Conservation (phyloP, 2,797 vertebrate species). For the Halcyon badia region DNA sequence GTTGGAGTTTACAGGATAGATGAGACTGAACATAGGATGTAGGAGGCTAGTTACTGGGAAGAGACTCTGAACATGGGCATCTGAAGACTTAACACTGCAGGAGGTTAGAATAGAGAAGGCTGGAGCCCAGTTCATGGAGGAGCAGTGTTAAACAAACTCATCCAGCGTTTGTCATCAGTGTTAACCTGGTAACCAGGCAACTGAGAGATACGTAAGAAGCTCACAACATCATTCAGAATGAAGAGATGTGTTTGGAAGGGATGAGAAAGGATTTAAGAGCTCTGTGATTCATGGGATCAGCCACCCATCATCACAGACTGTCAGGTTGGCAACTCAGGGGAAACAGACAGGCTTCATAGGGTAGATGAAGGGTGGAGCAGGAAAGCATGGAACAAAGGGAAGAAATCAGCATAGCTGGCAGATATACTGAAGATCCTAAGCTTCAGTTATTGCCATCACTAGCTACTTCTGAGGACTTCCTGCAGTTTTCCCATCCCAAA, state of each 20-base stretch:
- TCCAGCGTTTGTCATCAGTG: slow-evolving; percentile 50
- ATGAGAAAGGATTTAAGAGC: slow-evolving; percentile 24
- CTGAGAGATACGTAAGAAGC: slow-evolving; percentile 65
- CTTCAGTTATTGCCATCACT: background rate
- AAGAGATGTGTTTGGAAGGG: slow-evolving; percentile 45
- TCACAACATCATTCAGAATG: slow-evolving; percentile 7
- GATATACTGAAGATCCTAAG: background rate
- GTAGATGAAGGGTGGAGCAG: background rate
- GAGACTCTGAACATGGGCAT: background rate
- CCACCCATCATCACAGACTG: background rate
- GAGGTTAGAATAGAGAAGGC: background rate
- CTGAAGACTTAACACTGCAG: background rate
- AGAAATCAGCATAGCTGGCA: background rate
- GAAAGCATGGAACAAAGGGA: background rate
- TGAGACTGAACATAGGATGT: background rate
- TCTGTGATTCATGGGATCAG: slow-evolving; percentile 39
- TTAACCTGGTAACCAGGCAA: slow-evolving; percentile 79
- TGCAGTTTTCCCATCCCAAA: background rate
- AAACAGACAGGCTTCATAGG: background rate
- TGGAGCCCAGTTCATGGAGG: background rate
- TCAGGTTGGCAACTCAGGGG: background rate
- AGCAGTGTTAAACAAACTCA: slow-evolving; percentile 40
- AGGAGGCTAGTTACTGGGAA: background rate
- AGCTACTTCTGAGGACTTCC: background rate
- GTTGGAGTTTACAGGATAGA: background rate